Evolutionary conservation across 2,888 invertebrate genomes (phyloP).

Genomic region (Diplolepis rosae): DNA sequence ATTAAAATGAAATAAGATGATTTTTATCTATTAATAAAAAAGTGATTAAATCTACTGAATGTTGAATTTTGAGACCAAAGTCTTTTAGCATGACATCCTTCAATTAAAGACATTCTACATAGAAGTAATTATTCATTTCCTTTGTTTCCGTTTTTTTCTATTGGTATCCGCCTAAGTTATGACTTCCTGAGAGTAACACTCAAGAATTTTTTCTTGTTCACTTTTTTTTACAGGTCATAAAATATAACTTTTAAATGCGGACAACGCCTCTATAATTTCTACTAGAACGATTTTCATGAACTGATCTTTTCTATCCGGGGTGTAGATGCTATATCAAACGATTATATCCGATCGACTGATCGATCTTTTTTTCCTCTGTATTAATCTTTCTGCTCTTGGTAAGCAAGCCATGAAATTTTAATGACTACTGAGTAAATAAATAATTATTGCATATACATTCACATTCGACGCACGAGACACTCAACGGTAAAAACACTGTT

Average conservation of each 20-base stretch:
- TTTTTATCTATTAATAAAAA: no score
- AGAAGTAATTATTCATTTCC: no score
- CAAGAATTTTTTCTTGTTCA: neutral
- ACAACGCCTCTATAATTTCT: neutral
- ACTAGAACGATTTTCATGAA: neutral
- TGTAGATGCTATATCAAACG: neutral
- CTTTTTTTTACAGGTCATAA: neutral
- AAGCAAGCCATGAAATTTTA: slow-evolving; percentile 1
- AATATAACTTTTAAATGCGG: neutral
- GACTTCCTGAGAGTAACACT: neutral
- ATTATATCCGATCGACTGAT: slow-evolving; percentile 8
- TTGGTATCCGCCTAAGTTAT: neutral
- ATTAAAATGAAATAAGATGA: no score
- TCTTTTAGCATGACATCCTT: no score
- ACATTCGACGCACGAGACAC: neutral
- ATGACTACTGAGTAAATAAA: slow-evolving; percentile 20
- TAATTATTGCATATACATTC: slow-evolving; percentile 18
- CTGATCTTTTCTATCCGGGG: neutral
- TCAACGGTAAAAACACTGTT: neutral
- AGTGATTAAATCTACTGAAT: no score
- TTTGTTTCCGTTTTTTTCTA: neutral
- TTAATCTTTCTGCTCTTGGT: slow-evolving; percentile 14
- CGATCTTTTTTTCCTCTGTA: slow-evolving; percentile 1
- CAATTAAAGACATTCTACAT: no score
- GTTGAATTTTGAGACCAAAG: no score